These are phyloP conservation scores for Chloroclystis v-ata DNA, from an alignment of 2,888 invertebrate genomes.

Conservation along the genomic window DNA sequence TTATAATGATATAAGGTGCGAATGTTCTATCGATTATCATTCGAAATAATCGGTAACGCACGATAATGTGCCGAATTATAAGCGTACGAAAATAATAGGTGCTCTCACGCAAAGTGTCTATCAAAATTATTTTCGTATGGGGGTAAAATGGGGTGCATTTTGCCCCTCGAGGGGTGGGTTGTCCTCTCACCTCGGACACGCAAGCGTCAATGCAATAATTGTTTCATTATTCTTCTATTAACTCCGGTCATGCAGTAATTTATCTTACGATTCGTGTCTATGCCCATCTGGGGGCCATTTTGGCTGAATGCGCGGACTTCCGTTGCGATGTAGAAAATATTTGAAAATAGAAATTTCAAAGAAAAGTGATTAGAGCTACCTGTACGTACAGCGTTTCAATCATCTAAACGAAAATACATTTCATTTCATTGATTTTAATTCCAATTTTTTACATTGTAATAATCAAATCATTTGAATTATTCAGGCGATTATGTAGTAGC, in stretches of 20 bases:
- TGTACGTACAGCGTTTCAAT: too few relatives aligned
- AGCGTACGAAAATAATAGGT: slow-evolving; percentile 55
- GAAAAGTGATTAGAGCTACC: too few relatives aligned
- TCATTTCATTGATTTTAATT: too few relatives aligned
- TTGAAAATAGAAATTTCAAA: not conserved
- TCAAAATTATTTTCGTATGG: slow-evolving; percentile 73
- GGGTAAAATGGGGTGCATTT: slow-evolving; percentile 62
- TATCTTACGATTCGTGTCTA: slow-evolving; percentile 33
- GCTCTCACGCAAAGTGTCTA: slow-evolving; percentile 75
- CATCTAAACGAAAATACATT: too few relatives aligned
- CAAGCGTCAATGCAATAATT: slow-evolving; percentile 71
- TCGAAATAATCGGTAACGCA: slow-evolving; percentile 62
- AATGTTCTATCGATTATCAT: slow-evolving; percentile 57
- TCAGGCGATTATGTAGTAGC: too few relatives aligned
- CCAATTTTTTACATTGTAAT: too few relatives aligned
- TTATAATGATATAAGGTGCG: slow-evolving; percentile 69
- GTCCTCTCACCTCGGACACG: slow-evolving; percentile 56
- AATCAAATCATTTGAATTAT: too few relatives aligned
- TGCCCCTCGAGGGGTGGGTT: slow-evolving; percentile 40
- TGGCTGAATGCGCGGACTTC: not conserved
- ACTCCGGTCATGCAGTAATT: slow-evolving; percentile 64
- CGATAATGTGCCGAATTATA: slow-evolving; percentile 74
- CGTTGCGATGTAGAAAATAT: not conserved
- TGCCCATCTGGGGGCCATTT: slow-evolving; percentile 13
- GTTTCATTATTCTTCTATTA: slow-evolving; percentile 77